Evolutionary conservation across 2,888 invertebrate species (phyloP).

Genomic region (Ellobium chinense): DNA sequence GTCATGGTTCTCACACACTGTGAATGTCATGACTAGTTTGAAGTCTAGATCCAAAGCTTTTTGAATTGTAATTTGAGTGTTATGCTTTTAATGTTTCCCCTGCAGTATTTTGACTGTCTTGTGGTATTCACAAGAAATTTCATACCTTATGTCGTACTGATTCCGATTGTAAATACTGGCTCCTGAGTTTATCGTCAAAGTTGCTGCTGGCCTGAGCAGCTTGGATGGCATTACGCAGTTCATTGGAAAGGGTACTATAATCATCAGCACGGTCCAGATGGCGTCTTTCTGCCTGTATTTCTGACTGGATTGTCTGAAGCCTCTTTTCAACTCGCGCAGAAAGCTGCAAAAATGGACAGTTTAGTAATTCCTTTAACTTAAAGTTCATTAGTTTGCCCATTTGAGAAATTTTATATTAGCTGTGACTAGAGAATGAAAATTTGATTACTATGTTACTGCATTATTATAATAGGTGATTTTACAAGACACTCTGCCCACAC

Average conservation of each 20-base stretch:
- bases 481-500: too few relatives aligned
- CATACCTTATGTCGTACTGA: slow-evolving; percentile 67
- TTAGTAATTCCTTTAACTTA: too few relatives aligned
- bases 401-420: too few relatives aligned
- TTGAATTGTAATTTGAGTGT: too few relatives aligned
- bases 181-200: slow-evolving; percentile 60
- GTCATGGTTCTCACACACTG: too few relatives aligned
- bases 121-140: too few relatives aligned
- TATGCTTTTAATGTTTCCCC: background rate
- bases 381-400: too few relatives aligned
- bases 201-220: slow-evolving; percentile 13
- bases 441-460: too few relatives aligned
- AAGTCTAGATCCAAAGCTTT: too few relatives aligned
- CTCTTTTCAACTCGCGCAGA: slow-evolving; percentile 70
- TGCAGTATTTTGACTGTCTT: background rate
- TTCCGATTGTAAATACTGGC: slow-evolving; percentile 64
- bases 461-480: too few relatives aligned
- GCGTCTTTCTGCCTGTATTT: slow-evolving; percentile 66
- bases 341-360: slow-evolving; percentile 62
- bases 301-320: slow-evolving; percentile 70
- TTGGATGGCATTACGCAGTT: slow-evolving; percentile 54
- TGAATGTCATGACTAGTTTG: too few relatives aligned
- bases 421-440: too few relatives aligned
- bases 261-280: slow-evolving; percentile 65
- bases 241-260: slow-evolving; percentile 67